Conservation (phyloP, 2,113 vertebrate genomes). For the Oncorhynchus keta region DNA sequence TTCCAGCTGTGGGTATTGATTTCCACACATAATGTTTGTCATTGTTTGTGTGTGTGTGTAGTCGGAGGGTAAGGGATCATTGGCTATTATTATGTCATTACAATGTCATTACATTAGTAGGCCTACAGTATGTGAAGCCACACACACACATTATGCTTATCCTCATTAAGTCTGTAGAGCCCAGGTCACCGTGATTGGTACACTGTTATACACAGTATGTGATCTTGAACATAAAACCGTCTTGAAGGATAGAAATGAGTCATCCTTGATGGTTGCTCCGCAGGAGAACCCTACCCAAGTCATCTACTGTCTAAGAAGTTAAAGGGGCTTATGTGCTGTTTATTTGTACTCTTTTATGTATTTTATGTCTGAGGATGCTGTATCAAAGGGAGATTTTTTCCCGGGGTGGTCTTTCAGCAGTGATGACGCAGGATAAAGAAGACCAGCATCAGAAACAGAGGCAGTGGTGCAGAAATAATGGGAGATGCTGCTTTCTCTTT, state of each 20-base stretch:
- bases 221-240: no score
- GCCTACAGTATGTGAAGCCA: no score
- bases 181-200: no score
- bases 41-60: neutral
- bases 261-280: no score
- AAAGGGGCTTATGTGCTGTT: constrained; percentile 48
- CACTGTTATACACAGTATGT: no score
- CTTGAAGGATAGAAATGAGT: no score
- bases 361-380: constrained; percentile 11
- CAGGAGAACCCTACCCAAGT: no score
- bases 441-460: constrained; percentile 44
- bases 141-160: no score
- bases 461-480: constrained; percentile 59
- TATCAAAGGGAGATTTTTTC: constrained; percentile 58
- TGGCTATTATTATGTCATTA: no score
- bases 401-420: constrained; percentile 46
- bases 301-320: no score
- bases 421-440: constrained; percentile 46
- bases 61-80: neutral
- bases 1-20: neutral
- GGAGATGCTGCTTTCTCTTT: constrained; percentile 44
- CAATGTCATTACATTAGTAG: no score
- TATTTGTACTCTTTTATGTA: constrained; percentile 46
- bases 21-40: neutral
- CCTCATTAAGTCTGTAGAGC: no score